phyloP scores from a whole-genome alignment of 2,888 invertebrate species.

The Branchipolynoe longqiensis region DNA sequence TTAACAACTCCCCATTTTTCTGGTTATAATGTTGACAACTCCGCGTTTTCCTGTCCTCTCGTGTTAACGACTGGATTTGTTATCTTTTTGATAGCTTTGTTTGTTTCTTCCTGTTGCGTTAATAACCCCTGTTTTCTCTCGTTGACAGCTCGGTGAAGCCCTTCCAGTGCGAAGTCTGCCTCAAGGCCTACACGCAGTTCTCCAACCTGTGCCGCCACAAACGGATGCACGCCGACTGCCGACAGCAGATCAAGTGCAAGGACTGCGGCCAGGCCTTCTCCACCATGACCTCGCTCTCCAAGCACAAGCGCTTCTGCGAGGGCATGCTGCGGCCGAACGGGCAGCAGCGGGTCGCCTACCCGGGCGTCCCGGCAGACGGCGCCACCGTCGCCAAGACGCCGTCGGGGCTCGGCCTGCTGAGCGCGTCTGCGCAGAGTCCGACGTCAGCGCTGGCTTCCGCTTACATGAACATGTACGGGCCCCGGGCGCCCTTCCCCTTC shows the following conservation, averaged over 20 bases:
- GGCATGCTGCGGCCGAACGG: conserved; percentile 83
- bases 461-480: conserved; percentile 73
- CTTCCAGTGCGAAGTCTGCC: conserved; percentile 64
- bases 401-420: neutral
- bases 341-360: conserved; percentile 66
- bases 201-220: conserved; percentile 99
- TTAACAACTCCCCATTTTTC: neutral
- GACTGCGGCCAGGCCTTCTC: conserved; percentile 97
- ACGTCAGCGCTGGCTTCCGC: conserved; percentile 66
- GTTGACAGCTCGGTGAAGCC: conserved; percentile 63
- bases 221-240: conserved; percentile 98
- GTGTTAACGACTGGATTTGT: too few relatives aligned
- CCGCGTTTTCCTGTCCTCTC: too few relatives aligned
- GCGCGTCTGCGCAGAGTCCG: conserved; percentile 4
- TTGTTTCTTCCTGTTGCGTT: too few relatives aligned
- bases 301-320: conserved; percentile 98
- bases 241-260: conserved; percentile 93
- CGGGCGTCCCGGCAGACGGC: conserved; percentile 66
- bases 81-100: too few relatives aligned
- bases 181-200: conserved; percentile 94
- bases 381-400: conserved; percentile 16
- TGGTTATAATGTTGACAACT: too few relatives aligned
- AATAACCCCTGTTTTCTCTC: conserved; percentile 92
- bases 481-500: conserved; percentile 74
- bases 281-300: conserved; percentile 94